Evolutionary conservation across 2,113 vertebrate species (phyloP).

Genomic region (Regulus satrapa): DNA sequence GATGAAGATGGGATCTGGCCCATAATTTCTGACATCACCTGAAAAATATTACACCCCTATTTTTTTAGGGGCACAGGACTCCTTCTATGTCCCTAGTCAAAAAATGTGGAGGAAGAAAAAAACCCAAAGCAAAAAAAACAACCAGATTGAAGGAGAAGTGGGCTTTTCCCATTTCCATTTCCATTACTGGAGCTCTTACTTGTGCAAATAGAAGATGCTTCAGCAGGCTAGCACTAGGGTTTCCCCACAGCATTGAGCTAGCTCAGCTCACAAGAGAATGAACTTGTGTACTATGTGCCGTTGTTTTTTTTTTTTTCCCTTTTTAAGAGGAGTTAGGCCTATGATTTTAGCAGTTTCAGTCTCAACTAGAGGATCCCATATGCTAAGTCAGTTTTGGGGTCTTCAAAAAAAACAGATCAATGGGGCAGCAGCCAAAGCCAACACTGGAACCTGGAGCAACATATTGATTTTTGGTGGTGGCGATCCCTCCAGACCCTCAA

Average conservation of each 20-base stretch:
- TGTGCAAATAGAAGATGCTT: not conserved
- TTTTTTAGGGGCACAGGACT: not conserved
- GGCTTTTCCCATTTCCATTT: not conserved
- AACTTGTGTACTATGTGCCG: not conserved
- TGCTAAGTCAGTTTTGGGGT: not conserved
- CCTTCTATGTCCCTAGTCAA: not conserved
- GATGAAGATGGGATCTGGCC: not conserved
- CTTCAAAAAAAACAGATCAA: not conserved
- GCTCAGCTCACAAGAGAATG: not conserved
- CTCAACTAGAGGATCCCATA: not conserved
- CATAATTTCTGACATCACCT: not conserved
- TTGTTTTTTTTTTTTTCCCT: not conserved
- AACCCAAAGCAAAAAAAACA: not conserved
- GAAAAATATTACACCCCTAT: not conserved
- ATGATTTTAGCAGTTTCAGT: not conserved
- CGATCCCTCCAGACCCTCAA: conserved; percentile 41
- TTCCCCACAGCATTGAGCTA: not conserved
- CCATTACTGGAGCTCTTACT: not conserved
- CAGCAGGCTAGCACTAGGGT: not conserved
- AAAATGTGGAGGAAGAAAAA: not conserved
- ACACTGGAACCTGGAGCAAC: not conserved
- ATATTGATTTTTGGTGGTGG: conserved; percentile 55
- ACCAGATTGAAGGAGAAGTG: not conserved
- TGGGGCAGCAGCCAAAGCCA: conserved; percentile 48
- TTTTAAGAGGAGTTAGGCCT: not conserved